Evolutionary conservation across 92 coral and sea anemone genomes (phyloP), one percentile per base, ranked within the genome.

Genomic region (Montipora capitata): DNA sequence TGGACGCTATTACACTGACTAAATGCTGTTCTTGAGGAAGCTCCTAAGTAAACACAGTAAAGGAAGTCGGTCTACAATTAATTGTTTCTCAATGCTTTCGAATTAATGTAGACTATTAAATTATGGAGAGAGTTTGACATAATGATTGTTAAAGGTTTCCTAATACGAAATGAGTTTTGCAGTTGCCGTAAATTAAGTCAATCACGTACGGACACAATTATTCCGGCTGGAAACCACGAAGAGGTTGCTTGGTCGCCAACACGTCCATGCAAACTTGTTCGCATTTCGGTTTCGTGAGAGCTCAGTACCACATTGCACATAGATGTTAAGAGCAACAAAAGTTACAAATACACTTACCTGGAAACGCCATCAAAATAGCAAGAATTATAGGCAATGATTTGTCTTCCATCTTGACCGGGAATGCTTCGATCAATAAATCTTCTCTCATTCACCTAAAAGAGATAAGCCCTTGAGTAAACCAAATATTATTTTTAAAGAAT

Each of bases 401-500:
- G 17, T 52, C 86, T 27, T 68, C 77, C 85, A 81, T 83, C 62
- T 72, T 73, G 0, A 6, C 38, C 39, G 16, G 61, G 44, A 17
- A 57, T 35, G 44, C 74, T 40, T 43, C 63, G 56, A 12, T 10
- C 20, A 27, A 18, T 15, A 43, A 82, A 57, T 11, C 13, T 18
- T 71, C 56, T 12, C 40, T 38, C 54, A 9, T 40, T 20, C 72
- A 83, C 63, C 87, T 83, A 79, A 8, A 59, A 73, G 48, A 59
- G 79, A 83, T 83, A 83, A 72, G 54, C 58, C 57, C 8, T 73
- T 54, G 63, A 58, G 87, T 83, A 83, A 72, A 57, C 72, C 15
- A 41, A 40, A 72, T 73, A 45, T 15, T 56, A 38, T 51, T 43
- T 83, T 7, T 9, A 20, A 72, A 48, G 35, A 41, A 11, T 16